Conservation (phyloP, 2,113 vertebrate species). For the Platysteira castanea region DNA sequence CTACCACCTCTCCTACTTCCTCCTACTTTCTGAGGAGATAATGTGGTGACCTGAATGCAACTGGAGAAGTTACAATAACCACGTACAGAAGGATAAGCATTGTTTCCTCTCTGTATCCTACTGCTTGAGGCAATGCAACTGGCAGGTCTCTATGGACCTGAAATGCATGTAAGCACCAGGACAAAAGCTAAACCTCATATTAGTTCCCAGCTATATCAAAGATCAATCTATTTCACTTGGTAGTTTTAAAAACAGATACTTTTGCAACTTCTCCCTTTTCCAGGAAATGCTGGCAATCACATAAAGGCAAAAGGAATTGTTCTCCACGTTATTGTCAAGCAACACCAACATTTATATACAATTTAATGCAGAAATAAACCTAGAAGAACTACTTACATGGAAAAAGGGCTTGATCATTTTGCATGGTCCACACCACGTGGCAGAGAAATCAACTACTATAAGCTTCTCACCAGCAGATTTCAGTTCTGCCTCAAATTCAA, state of each 20-base stretch:
- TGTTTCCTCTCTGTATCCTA: neutral
- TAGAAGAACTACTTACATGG: constrained; percentile 71
- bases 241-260: neutral
- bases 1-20: neutral
- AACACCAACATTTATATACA: neutral
- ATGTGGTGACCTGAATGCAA: fast-evolving
- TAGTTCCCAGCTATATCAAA: neutral
- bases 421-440: constrained; percentile 91
- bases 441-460: constrained; percentile 89
- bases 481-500: constrained; percentile 68
- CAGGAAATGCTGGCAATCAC: neutral
- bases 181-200: neutral
- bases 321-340: neutral
- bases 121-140: neutral
- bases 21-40: neutral
- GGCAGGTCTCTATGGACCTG: fast-evolving
- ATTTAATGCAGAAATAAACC: neutral
- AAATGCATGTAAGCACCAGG: neutral
- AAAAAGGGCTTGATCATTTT: constrained; percentile 78
- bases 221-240: neutral
- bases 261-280: neutral
- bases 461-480: constrained; percentile 73
- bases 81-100: neutral
- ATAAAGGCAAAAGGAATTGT: neutral
- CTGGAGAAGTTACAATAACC: neutral